Conservation (phyloP, 2,888 invertebrate species). For the Himalopsyche japonica region DNA sequence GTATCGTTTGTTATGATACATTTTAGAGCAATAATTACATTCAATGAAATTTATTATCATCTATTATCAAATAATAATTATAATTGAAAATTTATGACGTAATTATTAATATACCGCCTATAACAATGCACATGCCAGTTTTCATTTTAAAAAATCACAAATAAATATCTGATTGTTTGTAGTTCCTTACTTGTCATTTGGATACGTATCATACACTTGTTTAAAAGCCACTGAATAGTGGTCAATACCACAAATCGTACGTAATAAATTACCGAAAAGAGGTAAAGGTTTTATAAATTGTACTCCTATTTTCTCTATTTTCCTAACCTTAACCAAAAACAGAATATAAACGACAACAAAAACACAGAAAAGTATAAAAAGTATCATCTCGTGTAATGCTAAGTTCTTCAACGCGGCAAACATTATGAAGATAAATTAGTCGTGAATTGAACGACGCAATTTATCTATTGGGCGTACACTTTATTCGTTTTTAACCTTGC, state of each 20-base stretch:
- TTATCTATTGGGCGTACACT: background rate
- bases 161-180: too few relatives aligned
- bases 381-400: background rate
- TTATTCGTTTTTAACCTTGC: too few relatives aligned
- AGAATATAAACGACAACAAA: constrained; percentile 7
- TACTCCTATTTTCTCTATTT: constrained; percentile 13
- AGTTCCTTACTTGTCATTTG: constrained; percentile 41
- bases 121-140: too few relatives aligned
- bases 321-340: background rate
- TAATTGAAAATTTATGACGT: too few relatives aligned
- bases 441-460: background rate
- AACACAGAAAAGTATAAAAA: background rate
- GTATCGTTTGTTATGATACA: too few relatives aligned
- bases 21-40: too few relatives aligned
- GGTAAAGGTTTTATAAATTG: constrained; percentile 19
- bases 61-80: too few relatives aligned
- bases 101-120: too few relatives aligned
- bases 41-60: too few relatives aligned
- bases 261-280: constrained; percentile 27
- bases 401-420: background rate
- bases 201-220: constrained; percentile 40
- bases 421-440: background rate
- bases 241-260: constrained; percentile 8
- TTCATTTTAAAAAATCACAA: too few relatives aligned
- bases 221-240: constrained; percentile 25